Evolutionary conservation across 2,113 vertebrate species (phyloP).

Genomic region (Forbesichthys papilliferus): DNA sequence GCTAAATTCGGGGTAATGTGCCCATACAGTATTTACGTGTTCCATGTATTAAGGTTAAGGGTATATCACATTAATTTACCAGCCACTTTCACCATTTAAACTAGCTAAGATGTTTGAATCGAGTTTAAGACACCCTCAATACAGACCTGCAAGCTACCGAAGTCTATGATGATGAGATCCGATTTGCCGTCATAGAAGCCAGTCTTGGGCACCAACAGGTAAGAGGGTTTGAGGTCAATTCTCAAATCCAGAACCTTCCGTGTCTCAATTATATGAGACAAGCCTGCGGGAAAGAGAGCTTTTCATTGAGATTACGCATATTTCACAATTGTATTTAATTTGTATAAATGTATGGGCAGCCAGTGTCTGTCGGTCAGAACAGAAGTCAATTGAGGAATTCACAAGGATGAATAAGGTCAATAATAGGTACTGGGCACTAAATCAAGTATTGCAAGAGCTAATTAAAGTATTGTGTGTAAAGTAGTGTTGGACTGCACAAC

Average conservation of each 20-base stretch:
- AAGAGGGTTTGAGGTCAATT: constrained; percentile 91
- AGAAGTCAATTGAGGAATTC: too few relatives aligned
- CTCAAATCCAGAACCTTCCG: constrained; percentile 90
- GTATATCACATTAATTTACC: too few relatives aligned
- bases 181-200: constrained; percentile 84
- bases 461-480: neutral
- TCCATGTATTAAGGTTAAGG: too few relatives aligned
- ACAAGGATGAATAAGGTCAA: too few relatives aligned
- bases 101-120: neutral
- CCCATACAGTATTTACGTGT: too few relatives aligned
- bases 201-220: constrained; percentile 86
- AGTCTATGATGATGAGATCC: constrained; percentile 90
- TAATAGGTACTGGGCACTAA: too few relatives aligned
- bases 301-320: too few relatives aligned
- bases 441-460: too few relatives aligned
- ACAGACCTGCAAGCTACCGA: constrained; percentile 88
- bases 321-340: neutral
- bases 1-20: too few relatives aligned
- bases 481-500: neutral
- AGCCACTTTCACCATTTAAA: too few relatives aligned
- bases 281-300: constrained; percentile 72
- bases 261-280: constrained; percentile 93
- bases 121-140: neutral
- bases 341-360: too few relatives aligned
- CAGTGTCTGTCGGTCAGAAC: too few relatives aligned